Conservation (phyloP, 92 coral and sea anemone species). For the Parazoanthus atlanticus region DNA sequence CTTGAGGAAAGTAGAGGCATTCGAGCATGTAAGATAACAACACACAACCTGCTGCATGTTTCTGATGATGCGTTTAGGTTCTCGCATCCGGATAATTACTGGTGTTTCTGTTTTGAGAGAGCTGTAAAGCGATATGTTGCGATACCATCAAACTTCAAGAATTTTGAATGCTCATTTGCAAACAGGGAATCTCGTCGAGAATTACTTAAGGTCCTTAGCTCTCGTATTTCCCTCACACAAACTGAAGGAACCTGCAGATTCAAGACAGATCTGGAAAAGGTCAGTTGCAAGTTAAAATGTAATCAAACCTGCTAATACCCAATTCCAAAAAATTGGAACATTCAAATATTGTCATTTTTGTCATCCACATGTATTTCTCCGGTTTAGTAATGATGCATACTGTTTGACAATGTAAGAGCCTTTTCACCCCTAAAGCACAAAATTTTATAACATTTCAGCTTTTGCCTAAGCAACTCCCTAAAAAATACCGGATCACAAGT, state of each 20-base stretch:
- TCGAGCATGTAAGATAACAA: slow-evolving; percentile 62
- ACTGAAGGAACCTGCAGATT: background rate
- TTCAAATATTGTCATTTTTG: too few relatives aligned
- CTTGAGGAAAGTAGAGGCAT: slow-evolving; percentile 62
- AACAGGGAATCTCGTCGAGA: slow-evolving; percentile 51
- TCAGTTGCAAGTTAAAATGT: background rate
- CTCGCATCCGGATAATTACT: slow-evolving; percentile 71
- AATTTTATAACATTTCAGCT: too few relatives aligned
- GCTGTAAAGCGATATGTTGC: slow-evolving; percentile 76
- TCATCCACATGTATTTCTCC: too few relatives aligned
- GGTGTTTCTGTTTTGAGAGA: slow-evolving; percentile 74
- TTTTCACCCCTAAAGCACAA: too few relatives aligned
- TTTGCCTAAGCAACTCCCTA: too few relatives aligned
- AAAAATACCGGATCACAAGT: too few relatives aligned
- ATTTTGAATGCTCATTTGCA: slow-evolving; percentile 48
- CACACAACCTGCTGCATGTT: slow-evolving; percentile 56
- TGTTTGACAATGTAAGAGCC: too few relatives aligned
- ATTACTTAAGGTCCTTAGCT: slow-evolving; percentile 50
- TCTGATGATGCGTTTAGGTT: slow-evolving; percentile 65
- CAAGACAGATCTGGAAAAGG: slow-evolving; percentile 56
- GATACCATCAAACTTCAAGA: slow-evolving; percentile 56
- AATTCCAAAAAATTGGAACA: too few relatives aligned
- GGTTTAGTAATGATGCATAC: too few relatives aligned
- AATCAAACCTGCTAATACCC: background rate
- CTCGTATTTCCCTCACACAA: slow-evolving; percentile 29